Percentiles rank a stretch among this genome's conserved stretches.
Conservation (phyloP, 2,797 vertebrate species). For the Hephaestus fuliginosus region DNA sequence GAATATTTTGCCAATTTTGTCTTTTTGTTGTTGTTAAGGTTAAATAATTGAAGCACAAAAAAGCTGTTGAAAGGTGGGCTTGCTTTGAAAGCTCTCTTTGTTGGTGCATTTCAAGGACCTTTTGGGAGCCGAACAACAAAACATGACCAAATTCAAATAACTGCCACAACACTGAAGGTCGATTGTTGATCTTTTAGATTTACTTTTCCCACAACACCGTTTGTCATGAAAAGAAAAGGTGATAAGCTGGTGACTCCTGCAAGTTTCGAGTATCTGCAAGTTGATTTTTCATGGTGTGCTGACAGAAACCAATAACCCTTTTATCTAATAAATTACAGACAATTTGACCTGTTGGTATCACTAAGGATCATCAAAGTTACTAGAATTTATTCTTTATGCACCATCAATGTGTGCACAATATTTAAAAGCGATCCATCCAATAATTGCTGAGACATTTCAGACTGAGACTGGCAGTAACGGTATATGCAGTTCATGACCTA, state of each 20-base stretch:
- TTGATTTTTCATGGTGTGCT: background rate
- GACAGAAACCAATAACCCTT: background rate
- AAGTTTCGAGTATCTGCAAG: slow-evolving; percentile 1
- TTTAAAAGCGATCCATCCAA: too few relatives aligned
- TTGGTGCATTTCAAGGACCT: background rate
- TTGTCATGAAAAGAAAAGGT: background rate
- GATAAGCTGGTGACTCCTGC: background rate
- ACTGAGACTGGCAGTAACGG: background rate
- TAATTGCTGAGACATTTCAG: background rate
- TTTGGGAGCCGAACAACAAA: background rate
- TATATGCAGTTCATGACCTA: background rate
- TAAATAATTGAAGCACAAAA: slow-evolving; percentile 4
- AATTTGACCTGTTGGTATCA: background rate
- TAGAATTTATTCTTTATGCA: background rate
- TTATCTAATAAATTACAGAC: background rate
- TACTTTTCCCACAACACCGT: background rate
- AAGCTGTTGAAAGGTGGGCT: background rate
- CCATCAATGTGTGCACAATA: background rate
- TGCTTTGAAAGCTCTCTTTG: slow-evolving; percentile 12
- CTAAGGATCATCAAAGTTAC: background rate
- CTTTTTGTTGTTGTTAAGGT: slow-evolving; percentile 8
- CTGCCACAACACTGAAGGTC: background rate
- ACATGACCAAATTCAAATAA: background rate
- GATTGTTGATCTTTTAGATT: background rate
- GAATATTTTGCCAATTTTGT: slow-evolving; percentile 29